Evolutionary conservation across 2,888 invertebrate species (phyloP).

Genomic region (Limnephilus marmoratus): DNA sequence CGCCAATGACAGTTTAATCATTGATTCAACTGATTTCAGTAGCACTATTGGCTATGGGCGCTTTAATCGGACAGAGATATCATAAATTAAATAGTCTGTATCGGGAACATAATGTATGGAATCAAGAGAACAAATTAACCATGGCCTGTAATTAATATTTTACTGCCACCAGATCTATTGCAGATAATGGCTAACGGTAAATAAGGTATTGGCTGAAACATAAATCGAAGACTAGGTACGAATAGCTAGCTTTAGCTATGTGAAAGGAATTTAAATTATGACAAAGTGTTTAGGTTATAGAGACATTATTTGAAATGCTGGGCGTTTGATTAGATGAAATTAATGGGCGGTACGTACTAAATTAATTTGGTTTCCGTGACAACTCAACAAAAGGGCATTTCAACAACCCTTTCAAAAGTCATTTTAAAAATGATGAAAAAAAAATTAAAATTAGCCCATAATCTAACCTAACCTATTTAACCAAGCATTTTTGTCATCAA

Average conservation of each 20-base stretch:
- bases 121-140: neutral
- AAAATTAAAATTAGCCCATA: no score
- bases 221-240: no score
- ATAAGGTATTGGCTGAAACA: neutral
- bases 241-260: neutral
- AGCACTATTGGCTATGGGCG: neutral
- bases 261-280: neutral
- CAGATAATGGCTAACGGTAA: neutral
- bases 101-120: neutral
- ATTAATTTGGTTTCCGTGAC: no score
- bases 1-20: neutral
- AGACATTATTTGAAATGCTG: no score
- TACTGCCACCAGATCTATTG: neutral
- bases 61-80: neutral
- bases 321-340: no score
- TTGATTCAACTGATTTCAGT: neutral
- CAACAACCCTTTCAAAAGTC: no score
- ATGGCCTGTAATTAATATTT: neutral
- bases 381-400: no score
- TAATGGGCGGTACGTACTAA: no score
- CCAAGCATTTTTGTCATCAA: no score
- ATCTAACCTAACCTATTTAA: no score
- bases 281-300: neutral
- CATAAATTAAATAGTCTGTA: neutral
- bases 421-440: no score